Evolutionary conservation across 1,140 invertebrate genomes (phyloP), one percentile per base, ranked within the genome.

Genomic region (Magallana gigas): DNA sequence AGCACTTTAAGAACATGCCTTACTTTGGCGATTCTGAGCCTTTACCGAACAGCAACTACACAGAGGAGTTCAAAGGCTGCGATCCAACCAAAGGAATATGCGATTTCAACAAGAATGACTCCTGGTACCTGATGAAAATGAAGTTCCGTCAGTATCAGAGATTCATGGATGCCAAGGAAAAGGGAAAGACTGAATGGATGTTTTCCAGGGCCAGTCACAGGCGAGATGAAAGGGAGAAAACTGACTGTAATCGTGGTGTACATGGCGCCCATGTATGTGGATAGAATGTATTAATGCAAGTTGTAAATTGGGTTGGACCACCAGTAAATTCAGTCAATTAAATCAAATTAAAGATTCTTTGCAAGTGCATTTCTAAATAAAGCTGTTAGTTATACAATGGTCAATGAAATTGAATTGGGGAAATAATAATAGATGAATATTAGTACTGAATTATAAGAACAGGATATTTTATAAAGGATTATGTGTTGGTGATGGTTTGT

Each of bases 121-220:
- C 83, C 59, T 84, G 83, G 83, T 84, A 84, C 29, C 23, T 84
- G 18, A 84, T 60, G 59, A 59, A 59, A 23, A 84, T 84, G 83
- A 84, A 62, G 12, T 62, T 58, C 48, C 57, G 83, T 18, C 57
- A 84, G 8, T 48, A 80, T 16, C 62, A 84, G 59, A 36, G 81
- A 48, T 56, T 16, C 11, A 23, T 23, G 29, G 84, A 60, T n/a
- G 16, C 57, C 7, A 59, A 36, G 9, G 76, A 81, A 71, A 64
- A 57, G 29, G 76, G 58, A 2, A 71, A 85, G 80, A 48, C 87
- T 83, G 85, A 98, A 93, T 0, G 98, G 98, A 92, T 97, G 97
- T 80, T 71, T 83, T 36, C 48, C 5, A 57, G 81, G 16, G 81
- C 81, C 6, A 83, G 57, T 8, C 16, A 57, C 48, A 56, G 81